Evolutionary conservation across 1,140 invertebrate species (phyloP), one percentile per base, ranked within the genome.

Genomic region (Macrobrachium rosenbergii): DNA sequence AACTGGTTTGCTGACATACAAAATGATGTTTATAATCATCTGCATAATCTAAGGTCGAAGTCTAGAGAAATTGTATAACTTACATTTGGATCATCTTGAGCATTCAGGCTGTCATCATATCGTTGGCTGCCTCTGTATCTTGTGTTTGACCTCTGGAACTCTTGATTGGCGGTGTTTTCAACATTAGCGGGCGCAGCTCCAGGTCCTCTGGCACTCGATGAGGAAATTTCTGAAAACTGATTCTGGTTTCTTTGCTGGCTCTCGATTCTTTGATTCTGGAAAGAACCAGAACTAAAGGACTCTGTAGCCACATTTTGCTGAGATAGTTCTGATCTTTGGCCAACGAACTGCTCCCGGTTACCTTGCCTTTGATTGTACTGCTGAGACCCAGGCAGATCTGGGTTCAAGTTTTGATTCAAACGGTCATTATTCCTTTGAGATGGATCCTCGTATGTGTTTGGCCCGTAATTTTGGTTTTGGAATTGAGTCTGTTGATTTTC

Each of bases 41-140:
- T 37, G 3, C 1, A 37, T 37, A 72, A 72, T 17, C 21, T 10
- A 23, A 16, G 8, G 21, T 11, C 23, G 5, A 72, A 72, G 12
- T 28, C 0, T 72, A 72, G 10, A 8, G 67, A n/a, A 69, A 11
- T 23, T 69, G 14, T 21, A 19, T 45, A 12, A 21, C n/a, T 78
- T 21, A 78, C 76, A 45, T 60, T 78, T 17, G 5, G 19, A 23
- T 58, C 17, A 3, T 60, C 19, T 28, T 19, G 45, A 10, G n/a
- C 19, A 21, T 78, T 58, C n/a, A 58, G 45, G n/a, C 21, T 28
- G 10, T 28, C 76, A 28, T 59, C 52, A 14, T 78, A 78, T 58
- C 28, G 52, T n/a, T 78, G 76, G 76, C 76, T 78, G 76, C 76
- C 76, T 28, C 76, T 78, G 17, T 45, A 78, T 45, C 14, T 37